A percentile compares a stretch with the other conserved stretches of the same genome.
Conservation (phyloP, 2,797 vertebrate genomes). For the Pseudomugil tenellus region DNA sequence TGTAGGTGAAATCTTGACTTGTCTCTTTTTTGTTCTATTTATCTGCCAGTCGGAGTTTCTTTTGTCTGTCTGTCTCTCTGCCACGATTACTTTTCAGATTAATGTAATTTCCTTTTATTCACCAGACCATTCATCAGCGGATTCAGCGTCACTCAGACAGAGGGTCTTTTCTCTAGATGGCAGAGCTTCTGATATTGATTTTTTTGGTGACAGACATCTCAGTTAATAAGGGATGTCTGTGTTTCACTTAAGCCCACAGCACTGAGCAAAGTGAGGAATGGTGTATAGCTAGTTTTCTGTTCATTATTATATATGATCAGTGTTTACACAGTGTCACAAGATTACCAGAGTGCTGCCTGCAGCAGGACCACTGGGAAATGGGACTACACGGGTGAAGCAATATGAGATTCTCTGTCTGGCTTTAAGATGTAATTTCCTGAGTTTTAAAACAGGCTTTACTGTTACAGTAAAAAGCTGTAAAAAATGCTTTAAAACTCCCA, state of each 20-base stretch:
- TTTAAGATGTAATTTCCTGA: background rate
- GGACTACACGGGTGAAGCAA: background rate
- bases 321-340: background rate
- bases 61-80: conserved; percentile 47
- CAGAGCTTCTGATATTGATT: conserved; percentile 49
- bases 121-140: conserved; percentile 47
- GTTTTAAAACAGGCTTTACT: too few relatives aligned
- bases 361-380: too few relatives aligned
- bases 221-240: conserved; percentile 30
- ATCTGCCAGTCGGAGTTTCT: conserved; percentile 38
- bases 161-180: conserved; percentile 54
- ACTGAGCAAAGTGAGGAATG: conserved; percentile 15
- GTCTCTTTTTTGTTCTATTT: conserved; percentile 32
- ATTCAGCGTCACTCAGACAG: conserved; percentile 58
- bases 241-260: conserved; percentile 40
- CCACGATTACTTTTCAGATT: conserved; percentile 43
- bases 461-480: too few relatives aligned
- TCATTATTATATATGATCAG: background rate
- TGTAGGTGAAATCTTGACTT: conserved; percentile 39
- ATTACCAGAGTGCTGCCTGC: background rate
- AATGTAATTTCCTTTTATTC: conserved; percentile 59
- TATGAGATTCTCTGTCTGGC: too few relatives aligned
- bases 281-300: background rate
- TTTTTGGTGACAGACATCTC: conserved; percentile 43
- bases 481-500: too few relatives aligned